These are phyloP conservation scores for Myotis findleyi DNA, from an alignment of 2,797 vertebrate genomes.

Conservation along the genomic window DNA sequence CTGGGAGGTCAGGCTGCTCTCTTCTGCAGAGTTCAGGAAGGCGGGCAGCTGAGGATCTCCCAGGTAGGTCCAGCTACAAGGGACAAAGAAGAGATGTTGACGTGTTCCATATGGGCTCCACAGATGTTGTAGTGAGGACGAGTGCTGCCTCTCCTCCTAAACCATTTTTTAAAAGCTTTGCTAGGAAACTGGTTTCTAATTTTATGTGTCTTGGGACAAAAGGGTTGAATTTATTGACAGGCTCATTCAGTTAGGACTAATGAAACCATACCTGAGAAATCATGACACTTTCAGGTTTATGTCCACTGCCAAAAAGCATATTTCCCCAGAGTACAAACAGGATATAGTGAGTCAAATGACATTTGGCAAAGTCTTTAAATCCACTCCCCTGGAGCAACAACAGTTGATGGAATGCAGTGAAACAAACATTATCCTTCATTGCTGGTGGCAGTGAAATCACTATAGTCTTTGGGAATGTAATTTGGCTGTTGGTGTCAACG, in stretches of 20 bases:
- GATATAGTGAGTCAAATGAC: constrained; percentile 25
- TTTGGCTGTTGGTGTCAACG: constrained; percentile 10
- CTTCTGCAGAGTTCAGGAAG: not conserved
- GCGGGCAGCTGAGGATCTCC: not conserved
- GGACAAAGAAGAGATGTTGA: not conserved
- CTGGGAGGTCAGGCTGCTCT: not conserved
- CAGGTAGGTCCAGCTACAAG: not conserved
- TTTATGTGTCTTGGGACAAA: constrained; percentile 51
- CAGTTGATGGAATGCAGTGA: not conserved
- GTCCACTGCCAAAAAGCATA: not conserved
- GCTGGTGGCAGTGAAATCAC: not conserved
- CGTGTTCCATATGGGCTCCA: not conserved
- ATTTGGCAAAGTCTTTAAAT: constrained; percentile 37
- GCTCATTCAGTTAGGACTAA: not conserved
- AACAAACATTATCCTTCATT: not conserved
- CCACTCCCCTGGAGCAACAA: not conserved
- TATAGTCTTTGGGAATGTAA: not conserved
- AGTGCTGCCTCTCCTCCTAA: not conserved
- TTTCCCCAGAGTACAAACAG: constrained; percentile 13
- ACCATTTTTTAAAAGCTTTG: not conserved
- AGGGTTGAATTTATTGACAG: not conserved
- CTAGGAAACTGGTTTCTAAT: constrained; percentile 49
- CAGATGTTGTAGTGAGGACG: not conserved
- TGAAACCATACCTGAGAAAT: constrained; percentile 36
- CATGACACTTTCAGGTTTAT: not conserved